These are phyloP conservation scores for Listrodromus nycthemerus DNA, from an alignment of 2,888 invertebrate genomes.

Conservation along the genomic window DNA sequence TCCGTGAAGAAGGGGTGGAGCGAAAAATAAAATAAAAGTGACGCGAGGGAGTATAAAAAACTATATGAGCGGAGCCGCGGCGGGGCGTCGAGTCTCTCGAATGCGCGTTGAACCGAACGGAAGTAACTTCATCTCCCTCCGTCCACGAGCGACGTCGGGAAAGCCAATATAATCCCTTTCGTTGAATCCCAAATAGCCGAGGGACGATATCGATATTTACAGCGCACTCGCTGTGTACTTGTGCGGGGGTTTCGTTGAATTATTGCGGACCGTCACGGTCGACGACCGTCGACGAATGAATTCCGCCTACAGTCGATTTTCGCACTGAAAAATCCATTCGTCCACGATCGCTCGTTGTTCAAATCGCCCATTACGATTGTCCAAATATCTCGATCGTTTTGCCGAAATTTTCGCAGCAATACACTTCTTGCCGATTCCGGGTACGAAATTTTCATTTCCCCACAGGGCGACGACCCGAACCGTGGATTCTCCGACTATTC, in stretches of 20 bases:
- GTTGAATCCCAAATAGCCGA: slow-evolving; percentile 51
- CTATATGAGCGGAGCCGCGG: slow-evolving; percentile 10
- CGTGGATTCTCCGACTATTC: slow-evolving; percentile 13
- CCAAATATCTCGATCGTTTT: background rate
- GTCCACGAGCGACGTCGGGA: background rate
- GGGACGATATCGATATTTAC: slow-evolving; percentile 40
- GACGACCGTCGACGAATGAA: no score
- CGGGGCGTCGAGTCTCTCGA: slow-evolving; percentile 5
- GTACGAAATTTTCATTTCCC: slow-evolving; percentile 14
- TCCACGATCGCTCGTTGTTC: no score
- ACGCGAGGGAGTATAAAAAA: slow-evolving; percentile 9
- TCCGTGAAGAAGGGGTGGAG: background rate
- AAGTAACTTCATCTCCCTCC: slow-evolving; percentile 6
- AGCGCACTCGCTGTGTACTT: slow-evolving; percentile 21
- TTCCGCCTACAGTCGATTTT: no score
- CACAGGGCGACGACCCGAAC: slow-evolving; percentile 8
- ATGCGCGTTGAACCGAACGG: slow-evolving; percentile 42
- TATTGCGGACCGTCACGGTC: background rate
- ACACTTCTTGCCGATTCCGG: background rate
- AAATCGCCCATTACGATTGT: no score
- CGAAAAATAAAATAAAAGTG: slow-evolving; percentile 4
- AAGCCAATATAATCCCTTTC: slow-evolving; percentile 55
- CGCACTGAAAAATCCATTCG: no score
- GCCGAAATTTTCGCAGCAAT: background rate
- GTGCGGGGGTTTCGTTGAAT: background rate